Percentiles rank a stretch among this genome's conserved stretches.
Conservation (phyloP, 2,113 vertebrate species). For the Nansenia antarctica region DNA sequence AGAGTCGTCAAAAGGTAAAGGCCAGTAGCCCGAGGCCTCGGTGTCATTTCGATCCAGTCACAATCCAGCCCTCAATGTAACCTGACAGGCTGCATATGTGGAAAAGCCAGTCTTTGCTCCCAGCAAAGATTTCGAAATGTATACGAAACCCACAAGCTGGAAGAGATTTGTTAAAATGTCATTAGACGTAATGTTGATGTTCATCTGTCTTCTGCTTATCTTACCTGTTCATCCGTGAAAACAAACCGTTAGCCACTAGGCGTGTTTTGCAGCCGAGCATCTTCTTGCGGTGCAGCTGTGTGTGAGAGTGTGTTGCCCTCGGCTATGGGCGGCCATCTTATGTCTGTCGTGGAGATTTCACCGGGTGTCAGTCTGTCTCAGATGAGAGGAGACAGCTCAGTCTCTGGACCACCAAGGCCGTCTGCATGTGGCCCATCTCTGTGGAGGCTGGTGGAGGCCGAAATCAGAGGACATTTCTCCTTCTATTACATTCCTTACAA, state of each 20-base stretch:
- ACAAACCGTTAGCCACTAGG: conserved; percentile 74
- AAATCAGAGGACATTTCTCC: no score
- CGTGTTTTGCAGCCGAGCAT: conserved; percentile 71
- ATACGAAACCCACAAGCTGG: conserved; percentile 78
- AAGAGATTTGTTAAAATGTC: conserved; percentile 85
- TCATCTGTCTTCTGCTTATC: conserved; percentile 32
- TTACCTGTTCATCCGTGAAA: conserved; percentile 86
- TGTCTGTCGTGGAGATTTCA: conserved; percentile 80
- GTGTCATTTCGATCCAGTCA: conserved; percentile 69
- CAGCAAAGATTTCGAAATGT: conserved; percentile 76
- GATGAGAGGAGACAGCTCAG: neutral
- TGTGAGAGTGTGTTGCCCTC: conserved; percentile 61
- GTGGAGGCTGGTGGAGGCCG: no score
- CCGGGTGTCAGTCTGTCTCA: neutral
- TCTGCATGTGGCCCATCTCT: no score
- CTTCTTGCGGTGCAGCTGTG: conserved; percentile 55
- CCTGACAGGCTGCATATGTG: conserved; percentile 85
- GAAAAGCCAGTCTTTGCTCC: conserved; percentile 82
- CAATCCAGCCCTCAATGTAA: conserved; percentile 73
- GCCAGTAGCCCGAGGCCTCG: conserved; percentile 50
- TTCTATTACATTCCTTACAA: no score
- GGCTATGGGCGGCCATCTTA: conserved; percentile 80
- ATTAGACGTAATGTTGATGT: conserved; percentile 75
- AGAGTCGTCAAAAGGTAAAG: conserved; percentile 61
- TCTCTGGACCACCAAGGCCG: neutral